These are phyloP conservation scores for Halcyon smyrnensis DNA, from an alignment of 2,797 vertebrate species.

Conservation along the genomic window DNA sequence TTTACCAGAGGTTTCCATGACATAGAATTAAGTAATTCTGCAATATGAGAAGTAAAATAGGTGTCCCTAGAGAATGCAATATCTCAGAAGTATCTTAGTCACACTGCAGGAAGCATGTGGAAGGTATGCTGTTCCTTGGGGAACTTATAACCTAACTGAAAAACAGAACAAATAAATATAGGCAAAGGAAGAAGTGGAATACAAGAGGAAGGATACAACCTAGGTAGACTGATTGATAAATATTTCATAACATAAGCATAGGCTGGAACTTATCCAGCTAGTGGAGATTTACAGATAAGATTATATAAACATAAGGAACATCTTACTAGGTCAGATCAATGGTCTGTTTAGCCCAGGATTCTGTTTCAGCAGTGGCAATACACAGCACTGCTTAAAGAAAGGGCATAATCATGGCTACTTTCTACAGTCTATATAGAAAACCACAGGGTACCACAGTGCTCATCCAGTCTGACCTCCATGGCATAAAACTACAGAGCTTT, in stretches of 20 bases:
- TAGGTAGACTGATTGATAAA: neutral
- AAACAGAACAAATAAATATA: neutral
- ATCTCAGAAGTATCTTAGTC: neutral
- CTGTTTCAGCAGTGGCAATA: neutral
- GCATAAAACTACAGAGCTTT: constrained; percentile 31
- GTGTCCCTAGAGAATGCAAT: neutral
- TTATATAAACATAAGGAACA: neutral
- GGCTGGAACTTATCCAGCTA: neutral
- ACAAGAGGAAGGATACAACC: neutral
- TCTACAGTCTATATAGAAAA: constrained; percentile 18
- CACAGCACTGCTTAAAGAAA: neutral
- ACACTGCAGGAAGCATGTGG: neutral
- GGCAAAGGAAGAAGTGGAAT: neutral
- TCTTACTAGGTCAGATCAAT: neutral
- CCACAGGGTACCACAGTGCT: constrained; percentile 9
- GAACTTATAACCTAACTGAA: neutral
- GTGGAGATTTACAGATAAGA: constrained; percentile 1
- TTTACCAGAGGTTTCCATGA: neutral
- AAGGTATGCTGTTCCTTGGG: neutral
- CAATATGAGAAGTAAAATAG: neutral
- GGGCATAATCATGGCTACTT: neutral
- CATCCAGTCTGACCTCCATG: constrained; percentile 37
- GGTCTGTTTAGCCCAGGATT: neutral
- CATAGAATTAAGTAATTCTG: neutral
- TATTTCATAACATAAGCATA: constrained; percentile 13